A percentile compares a stretch with the other conserved stretches of the same genome.
Conservation (phyloP, 2,797 vertebrate species). For the Acrossocheilus wenchowensis region DNA sequence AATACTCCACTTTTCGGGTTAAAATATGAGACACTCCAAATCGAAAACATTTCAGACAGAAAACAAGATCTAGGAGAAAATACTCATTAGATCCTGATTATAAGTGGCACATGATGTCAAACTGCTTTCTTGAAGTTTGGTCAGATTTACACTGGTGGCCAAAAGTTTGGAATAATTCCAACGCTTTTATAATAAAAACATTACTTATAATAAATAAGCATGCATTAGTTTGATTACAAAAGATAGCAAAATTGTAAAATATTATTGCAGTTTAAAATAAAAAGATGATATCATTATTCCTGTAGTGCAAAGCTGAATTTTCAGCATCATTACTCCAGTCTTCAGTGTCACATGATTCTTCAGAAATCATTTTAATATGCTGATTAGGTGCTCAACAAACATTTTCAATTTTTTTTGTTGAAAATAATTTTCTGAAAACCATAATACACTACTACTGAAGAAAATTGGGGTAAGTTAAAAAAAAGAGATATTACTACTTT, state of each 20-base stretch:
- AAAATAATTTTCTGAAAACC: too few relatives aligned
- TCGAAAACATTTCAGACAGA: not conserved
- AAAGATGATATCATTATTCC: not conserved
- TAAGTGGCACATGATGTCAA: not conserved
- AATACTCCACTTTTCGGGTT: constrained; percentile 10
- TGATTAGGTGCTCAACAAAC: too few relatives aligned
- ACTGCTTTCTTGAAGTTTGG: not conserved
- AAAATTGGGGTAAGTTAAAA: too few relatives aligned
- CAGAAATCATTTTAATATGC: not conserved
- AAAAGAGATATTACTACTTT: not conserved
- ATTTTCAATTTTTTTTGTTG: too few relatives aligned
- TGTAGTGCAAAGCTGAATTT: not conserved
- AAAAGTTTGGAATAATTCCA: not conserved
- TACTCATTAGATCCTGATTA: constrained; percentile 13
- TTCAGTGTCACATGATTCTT: not conserved
- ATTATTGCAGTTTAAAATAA: not conserved
- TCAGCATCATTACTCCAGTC: not conserved
- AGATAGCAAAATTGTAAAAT: not conserved
- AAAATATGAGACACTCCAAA: not conserved
- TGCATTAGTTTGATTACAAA: not conserved
- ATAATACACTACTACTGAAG: too few relatives aligned
- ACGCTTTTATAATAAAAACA: not conserved
- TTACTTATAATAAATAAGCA: too few relatives aligned
- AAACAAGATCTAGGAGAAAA: constrained; percentile 2
- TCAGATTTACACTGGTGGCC: not conserved